Evolutionary conservation across 2,888 invertebrate genomes (phyloP), one percentile per base, ranked within the genome.

Genomic region (Pristionchus mayeri): DNA sequence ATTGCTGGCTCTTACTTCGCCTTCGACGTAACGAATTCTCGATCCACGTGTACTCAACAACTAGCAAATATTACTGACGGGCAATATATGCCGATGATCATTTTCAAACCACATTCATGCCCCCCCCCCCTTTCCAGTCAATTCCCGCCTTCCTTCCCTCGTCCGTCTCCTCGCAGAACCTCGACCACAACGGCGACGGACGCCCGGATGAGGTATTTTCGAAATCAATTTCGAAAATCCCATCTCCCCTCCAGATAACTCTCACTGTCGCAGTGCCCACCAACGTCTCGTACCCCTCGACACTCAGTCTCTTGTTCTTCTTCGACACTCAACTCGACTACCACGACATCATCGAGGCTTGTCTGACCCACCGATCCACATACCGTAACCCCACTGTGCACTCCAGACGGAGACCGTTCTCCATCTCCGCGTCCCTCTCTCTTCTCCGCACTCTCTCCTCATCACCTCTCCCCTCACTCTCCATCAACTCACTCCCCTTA

Each of bases 251-350:
- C 18, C 60, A 82, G 81, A 63, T 82, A 40, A 37, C 27, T 2
- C 63, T 82, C 27, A n/a, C 63, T 7, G 16, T 82, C 27, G 18
- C 40, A 30, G 34, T 82, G 16, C 81, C 81, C 30, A 48, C 37
- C 48, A 82, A 82, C 48, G 18, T 82, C 63, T n/a, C 81, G 9
- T 37, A 27, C 4, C 81, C 63, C 9, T 48, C 60, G 1, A 63
- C 60, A 24, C n/a, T 63, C 27, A 27, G 21, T 48, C 40, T 82
- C 60, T 60, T 82, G 63, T 21, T 82, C 24, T 63, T 82, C 63
- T 82, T 82, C 81, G 63, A 82, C 48, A 40, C 57, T 3, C 81
- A 27, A 1, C 60, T 82, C 3, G 81, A 82, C 48, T 82, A 82
- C 48, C 81, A 82, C 30, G 81, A 82, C 48, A 48, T 82, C 48